These are phyloP conservation scores for Pseudomyrmex flavicornis DNA, from an alignment of 1,140 invertebrate genomes.

Conservation along the genomic window DNA sequence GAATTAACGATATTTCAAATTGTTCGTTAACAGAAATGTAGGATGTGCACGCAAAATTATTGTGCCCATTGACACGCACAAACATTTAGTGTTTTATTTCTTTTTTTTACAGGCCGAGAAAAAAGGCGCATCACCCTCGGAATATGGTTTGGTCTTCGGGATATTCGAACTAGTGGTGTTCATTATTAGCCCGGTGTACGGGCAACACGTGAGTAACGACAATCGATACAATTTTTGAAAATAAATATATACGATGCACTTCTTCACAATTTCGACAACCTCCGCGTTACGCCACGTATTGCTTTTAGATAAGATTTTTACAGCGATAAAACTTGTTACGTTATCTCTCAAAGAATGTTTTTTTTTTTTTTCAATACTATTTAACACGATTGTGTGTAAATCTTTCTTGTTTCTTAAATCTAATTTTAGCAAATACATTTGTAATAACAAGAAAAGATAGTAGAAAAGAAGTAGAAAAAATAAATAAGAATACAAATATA, in stretches of 20 bases:
- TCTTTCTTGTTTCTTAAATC: no score
- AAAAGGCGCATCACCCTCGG: slow-evolving; percentile 94
- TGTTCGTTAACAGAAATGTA: background rate
- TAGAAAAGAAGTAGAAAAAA: background rate
- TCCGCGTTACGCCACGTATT: background rate
- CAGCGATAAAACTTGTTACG: background rate
- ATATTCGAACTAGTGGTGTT: slow-evolving; percentile 97
- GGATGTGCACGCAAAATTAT: background rate
- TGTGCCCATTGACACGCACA: background rate
- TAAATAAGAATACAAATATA: background rate
- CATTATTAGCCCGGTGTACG: slow-evolving; percentile 94
- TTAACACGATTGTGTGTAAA: no score
- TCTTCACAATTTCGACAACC: background rate
- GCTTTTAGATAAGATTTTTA: background rate
- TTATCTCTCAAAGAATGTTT: background rate
- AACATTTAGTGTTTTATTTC: background rate
- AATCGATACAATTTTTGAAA: slow-evolving; percentile 23
- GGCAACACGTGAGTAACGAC: slow-evolving; percentile 89
- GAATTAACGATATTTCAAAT: slow-evolving; percentile 21
- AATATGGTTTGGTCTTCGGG: slow-evolving; percentile 97
- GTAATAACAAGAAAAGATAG: no score
- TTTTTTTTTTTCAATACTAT: background rate
- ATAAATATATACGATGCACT: background rate
- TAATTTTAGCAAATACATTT: no score
- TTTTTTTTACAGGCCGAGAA: slow-evolving; percentile 89